Percentiles rank a stretch among this genome's conserved stretches.
Conservation (phyloP, 2,797 vertebrate species). For the Acanthopagrus latus region DNA sequence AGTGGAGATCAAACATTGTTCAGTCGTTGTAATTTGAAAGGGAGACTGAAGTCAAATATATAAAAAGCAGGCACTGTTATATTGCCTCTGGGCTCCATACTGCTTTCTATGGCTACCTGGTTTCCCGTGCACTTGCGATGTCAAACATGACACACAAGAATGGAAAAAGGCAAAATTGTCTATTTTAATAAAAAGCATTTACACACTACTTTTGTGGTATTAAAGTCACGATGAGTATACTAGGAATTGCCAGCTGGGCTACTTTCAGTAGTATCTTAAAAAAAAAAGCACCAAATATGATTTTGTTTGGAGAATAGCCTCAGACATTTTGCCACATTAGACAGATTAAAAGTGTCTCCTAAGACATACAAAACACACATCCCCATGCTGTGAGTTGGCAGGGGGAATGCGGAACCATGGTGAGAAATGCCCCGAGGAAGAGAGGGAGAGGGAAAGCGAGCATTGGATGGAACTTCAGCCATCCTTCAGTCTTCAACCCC, state of each 20-base stretch:
- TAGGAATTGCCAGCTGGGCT: background rate
- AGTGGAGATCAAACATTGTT: too few relatives aligned
- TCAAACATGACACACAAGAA: too few relatives aligned
- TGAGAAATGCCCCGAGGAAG: slow-evolving; percentile 18
- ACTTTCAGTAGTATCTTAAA: background rate
- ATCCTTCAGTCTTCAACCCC: background rate
- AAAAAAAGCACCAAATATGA: slow-evolving; percentile 9
- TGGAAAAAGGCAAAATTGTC: too few relatives aligned
- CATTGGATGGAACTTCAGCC: background rate
- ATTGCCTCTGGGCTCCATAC: too few relatives aligned
- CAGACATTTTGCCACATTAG: slow-evolving; percentile 15
- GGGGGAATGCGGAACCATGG: slow-evolving; percentile 51
- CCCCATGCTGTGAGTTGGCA: slow-evolving; percentile 16
- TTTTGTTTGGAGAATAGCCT: slow-evolving; percentile 1
- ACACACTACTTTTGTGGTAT: too few relatives aligned
- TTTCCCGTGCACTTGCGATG: too few relatives aligned
- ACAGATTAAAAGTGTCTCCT: background rate
- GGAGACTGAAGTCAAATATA: too few relatives aligned
- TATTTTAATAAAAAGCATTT: too few relatives aligned
- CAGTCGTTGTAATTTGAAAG: too few relatives aligned
- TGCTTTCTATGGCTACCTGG: too few relatives aligned
- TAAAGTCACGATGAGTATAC: background rate
- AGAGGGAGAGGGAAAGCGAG: background rate
- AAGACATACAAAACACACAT: slow-evolving; percentile 4
- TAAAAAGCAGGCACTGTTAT: too few relatives aligned